Conservation (phyloP, 2,797 vertebrate species). For the Megaceryle alcyon region DNA sequence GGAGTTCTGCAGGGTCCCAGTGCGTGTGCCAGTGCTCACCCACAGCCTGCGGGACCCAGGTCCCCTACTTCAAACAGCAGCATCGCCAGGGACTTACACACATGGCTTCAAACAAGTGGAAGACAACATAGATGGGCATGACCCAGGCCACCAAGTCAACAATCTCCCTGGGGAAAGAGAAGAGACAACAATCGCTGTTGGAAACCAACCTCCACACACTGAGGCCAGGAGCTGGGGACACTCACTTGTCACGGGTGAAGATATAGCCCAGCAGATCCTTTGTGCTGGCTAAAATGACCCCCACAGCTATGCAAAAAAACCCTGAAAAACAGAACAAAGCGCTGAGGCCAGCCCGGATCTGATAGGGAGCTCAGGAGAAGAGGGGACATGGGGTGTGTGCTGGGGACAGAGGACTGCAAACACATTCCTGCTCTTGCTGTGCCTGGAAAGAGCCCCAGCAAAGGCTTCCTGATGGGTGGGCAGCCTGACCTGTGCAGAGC, state of each 20-base stretch:
- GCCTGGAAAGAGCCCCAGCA: background rate
- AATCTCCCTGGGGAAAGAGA: conserved; percentile 81
- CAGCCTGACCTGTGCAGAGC: conserved; percentile 81
- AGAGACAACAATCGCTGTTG: background rate
- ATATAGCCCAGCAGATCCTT: conserved; percentile 83
- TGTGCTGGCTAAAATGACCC: conserved; percentile 59
- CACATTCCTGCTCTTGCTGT: background rate
- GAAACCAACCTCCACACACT: accelerated
- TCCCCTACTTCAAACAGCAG: background rate
- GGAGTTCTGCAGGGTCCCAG: background rate
- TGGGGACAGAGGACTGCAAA: accelerated
- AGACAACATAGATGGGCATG: conserved; percentile 80
- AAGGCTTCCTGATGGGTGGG: accelerated
- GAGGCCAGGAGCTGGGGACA: background rate
- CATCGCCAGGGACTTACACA: conserved; percentile 79
- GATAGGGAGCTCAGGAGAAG: accelerated
- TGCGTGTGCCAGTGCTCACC: background rate
- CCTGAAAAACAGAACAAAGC: conserved; percentile 35
- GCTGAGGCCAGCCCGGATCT: accelerated
- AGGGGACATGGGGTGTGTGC: background rate
- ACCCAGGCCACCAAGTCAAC: conserved; percentile 79
- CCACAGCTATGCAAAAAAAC: background rate
- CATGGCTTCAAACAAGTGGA: conserved; percentile 83
- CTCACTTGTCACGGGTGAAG: conserved; percentile 88
- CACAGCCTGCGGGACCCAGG: background rate